Conservation (phyloP, 2,888 invertebrate species). For the Hypercompe scribonia region DNA sequence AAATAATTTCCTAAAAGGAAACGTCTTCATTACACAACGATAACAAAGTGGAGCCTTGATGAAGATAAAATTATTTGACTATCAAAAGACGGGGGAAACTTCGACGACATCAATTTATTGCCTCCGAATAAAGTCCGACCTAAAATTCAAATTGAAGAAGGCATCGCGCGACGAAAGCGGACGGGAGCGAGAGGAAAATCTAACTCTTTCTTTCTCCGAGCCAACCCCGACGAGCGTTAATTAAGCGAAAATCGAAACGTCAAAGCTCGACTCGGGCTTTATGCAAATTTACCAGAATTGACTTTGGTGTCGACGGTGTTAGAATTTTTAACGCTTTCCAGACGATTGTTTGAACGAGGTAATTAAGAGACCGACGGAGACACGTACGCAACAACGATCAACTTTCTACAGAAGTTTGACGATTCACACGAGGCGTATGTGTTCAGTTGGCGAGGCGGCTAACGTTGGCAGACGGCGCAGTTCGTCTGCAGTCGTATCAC, state of each 20-base stretch:
- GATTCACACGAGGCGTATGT: conserved; percentile 40
- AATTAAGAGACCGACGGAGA: conserved; percentile 72
- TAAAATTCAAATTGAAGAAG: conserved; percentile 72
- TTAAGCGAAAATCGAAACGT: conserved; percentile 86
- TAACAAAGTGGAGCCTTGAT: conserved; percentile 70
- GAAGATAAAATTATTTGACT: conserved; percentile 80
- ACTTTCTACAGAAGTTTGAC: conserved; percentile 49
- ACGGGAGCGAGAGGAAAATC: conserved; percentile 69
- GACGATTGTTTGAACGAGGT: conserved; percentile 78
- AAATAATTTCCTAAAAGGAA: conserved; percentile 55
- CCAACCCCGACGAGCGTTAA: conserved; percentile 76
- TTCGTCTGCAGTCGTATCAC: conserved; percentile 32
- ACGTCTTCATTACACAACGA: conserved; percentile 68
- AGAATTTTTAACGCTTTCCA: conserved; percentile 74
- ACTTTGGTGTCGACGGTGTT: conserved; percentile 76
- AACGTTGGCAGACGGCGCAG: conserved; percentile 17
- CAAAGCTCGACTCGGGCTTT: conserved; percentile 79
- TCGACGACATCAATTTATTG: conserved; percentile 77
- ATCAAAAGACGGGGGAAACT: conserved; percentile 77
- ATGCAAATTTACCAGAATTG: conserved; percentile 83
- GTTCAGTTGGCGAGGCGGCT: conserved; percentile 35
- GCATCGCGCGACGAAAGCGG: conserved; percentile 67
- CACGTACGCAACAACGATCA: conserved; percentile 54
- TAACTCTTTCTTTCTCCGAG: conserved; percentile 75
- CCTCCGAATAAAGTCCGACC: conserved; percentile 71